A percentile compares a stretch with the other conserved stretches of the same genome.
These are phyloP conservation scores for Apogon hyalosoma DNA, from an alignment of 2,797 vertebrate species.

Conservation along the genomic window DNA sequence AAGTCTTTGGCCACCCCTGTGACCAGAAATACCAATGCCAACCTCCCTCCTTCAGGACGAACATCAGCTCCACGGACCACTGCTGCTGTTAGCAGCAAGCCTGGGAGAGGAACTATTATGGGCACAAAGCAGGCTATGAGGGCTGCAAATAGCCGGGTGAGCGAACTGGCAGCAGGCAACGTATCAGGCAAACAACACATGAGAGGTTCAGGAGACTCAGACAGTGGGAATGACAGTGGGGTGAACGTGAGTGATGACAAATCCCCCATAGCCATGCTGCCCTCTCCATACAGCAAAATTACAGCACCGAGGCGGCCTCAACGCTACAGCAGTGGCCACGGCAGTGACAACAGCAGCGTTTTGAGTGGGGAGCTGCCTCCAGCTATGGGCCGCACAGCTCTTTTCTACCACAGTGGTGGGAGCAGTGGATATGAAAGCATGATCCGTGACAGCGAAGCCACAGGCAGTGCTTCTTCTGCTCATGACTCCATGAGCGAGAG, in stretches of 20 bases:
- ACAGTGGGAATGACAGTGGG: constrained; percentile 91
- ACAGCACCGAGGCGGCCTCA: constrained; percentile 94
- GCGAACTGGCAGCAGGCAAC: constrained; percentile 89
- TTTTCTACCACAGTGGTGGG: constrained; percentile 96
- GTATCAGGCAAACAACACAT: constrained; percentile 86
- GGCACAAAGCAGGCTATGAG: constrained; percentile 96
- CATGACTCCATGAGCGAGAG: constrained; percentile 98
- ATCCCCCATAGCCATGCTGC: constrained; percentile 83
- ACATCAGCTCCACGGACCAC: constrained; percentile 79
- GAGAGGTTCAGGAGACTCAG: constrained; percentile 89
- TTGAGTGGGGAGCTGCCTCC: constrained; percentile 95
- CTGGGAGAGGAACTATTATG: constrained; percentile 94
- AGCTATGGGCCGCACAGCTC: constrained; percentile 95
- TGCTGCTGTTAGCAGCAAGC: constrained; percentile 82
- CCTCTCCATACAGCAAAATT: constrained; percentile 98
- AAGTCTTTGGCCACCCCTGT: constrained; percentile 86
- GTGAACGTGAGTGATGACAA: constrained; percentile 86
- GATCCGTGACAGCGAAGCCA: constrained; percentile 97
- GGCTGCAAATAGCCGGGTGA: constrained; percentile 94
- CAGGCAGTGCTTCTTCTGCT: constrained; percentile 95
- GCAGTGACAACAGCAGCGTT: constrained; percentile 98
- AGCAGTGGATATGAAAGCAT: constrained; percentile 99
- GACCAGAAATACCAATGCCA: constrained; percentile 83
- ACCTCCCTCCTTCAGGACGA: constrained; percentile 85
- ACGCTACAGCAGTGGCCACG: constrained; percentile 96